Percentiles rank a stretch among this genome's conserved stretches.
phyloP scores from a whole-genome alignment of 2,888 invertebrate genomes.

The Hypomecis atomaria region DNA sequence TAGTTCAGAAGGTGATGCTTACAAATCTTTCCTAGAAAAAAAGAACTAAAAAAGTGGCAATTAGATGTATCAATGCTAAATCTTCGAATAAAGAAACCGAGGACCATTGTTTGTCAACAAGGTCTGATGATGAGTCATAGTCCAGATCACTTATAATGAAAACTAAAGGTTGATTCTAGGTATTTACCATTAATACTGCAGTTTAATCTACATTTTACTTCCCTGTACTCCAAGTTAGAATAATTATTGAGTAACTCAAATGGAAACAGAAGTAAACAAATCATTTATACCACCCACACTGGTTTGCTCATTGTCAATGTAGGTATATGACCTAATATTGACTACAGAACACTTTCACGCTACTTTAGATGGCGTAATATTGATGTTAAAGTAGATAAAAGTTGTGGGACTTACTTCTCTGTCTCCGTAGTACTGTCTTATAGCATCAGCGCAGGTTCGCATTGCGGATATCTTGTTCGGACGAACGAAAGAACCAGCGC shows the following conservation, averaged over 20 bases:
- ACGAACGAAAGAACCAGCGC: constrained; percentile 95
- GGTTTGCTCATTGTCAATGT: constrained; percentile 17
- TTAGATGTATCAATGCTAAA: too few relatives aligned
- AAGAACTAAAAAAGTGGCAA: too few relatives aligned
- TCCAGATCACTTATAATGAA: background rate
- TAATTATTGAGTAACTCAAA: background rate
- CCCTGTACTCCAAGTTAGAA: background rate
- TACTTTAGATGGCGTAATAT: constrained; percentile 22
- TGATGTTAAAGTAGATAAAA: constrained; percentile 13
- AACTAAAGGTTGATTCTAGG: background rate
- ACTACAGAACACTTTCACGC: constrained; percentile 6
- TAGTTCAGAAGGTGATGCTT: too few relatives aligned
- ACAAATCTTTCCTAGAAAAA: too few relatives aligned
- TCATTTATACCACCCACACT: constrained; percentile 15
- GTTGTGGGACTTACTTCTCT: constrained; percentile 63
- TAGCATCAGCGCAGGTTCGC: constrained; percentile 89
- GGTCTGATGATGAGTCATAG: constrained; percentile 26
- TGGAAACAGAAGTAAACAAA: constrained; percentile 16
- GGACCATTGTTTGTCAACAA: constrained; percentile 16
- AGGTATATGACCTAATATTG: constrained; percentile 50
- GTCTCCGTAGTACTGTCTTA: constrained; percentile 81
- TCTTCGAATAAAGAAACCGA: background rate
- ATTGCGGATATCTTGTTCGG: constrained; percentile 91
- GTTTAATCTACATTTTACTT: background rate
- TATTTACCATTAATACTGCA: background rate